These are phyloP conservation scores for Belgica antarctica DNA, from an alignment of 2,888 invertebrate genomes.

Conservation along the genomic window DNA sequence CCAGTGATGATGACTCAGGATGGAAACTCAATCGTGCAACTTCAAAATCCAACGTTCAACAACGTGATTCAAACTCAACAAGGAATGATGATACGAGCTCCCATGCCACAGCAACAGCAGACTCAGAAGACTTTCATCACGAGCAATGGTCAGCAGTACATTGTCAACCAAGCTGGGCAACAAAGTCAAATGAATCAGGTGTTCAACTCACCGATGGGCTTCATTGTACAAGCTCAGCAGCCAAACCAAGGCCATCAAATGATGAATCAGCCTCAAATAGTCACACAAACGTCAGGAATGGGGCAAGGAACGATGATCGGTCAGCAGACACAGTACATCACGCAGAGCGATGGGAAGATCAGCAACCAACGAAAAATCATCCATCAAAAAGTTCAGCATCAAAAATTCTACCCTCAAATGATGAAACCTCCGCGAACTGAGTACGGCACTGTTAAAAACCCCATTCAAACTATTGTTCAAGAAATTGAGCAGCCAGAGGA, in stretches of 20 bases:
- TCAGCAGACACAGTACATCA: slow-evolving; percentile 26
- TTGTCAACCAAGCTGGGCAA: slow-evolving; percentile 75
- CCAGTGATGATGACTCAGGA: slow-evolving; percentile 74
- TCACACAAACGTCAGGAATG: neutral
- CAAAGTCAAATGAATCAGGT: slow-evolving; percentile 67
- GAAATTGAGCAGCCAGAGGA: slow-evolving; percentile 25
- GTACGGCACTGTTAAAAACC: slow-evolving; percentile 6
- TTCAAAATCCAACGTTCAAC: slow-evolving; percentile 69
- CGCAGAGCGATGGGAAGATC: slow-evolving; percentile 20
- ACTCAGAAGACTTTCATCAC: slow-evolving; percentile 23
- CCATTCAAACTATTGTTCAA: slow-evolving; percentile 18
- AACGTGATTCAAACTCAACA: slow-evolving; percentile 68
- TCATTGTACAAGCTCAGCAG: slow-evolving; percentile 51
- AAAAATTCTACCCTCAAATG: slow-evolving; percentile 37
- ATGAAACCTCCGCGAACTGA: slow-evolving; percentile 22
- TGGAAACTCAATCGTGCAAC: slow-evolving; percentile 67
- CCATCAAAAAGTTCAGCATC: slow-evolving; percentile 37
- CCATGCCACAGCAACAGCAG: slow-evolving; percentile 59
- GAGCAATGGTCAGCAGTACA: slow-evolving; percentile 65
- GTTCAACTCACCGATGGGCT: slow-evolving; percentile 54
- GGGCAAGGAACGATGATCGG: slow-evolving; percentile 14
- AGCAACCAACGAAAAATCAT: slow-evolving; percentile 26
- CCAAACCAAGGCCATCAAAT: slow-evolving; percentile 20
- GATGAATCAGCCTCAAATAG: slow-evolving; percentile 30
- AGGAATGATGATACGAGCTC: slow-evolving; percentile 77